Evolutionary conservation across 92 coral and sea anemone species (phyloP), one percentile per base, ranked within the genome.

Genomic region (Scolanthus callimorphus): DNA sequence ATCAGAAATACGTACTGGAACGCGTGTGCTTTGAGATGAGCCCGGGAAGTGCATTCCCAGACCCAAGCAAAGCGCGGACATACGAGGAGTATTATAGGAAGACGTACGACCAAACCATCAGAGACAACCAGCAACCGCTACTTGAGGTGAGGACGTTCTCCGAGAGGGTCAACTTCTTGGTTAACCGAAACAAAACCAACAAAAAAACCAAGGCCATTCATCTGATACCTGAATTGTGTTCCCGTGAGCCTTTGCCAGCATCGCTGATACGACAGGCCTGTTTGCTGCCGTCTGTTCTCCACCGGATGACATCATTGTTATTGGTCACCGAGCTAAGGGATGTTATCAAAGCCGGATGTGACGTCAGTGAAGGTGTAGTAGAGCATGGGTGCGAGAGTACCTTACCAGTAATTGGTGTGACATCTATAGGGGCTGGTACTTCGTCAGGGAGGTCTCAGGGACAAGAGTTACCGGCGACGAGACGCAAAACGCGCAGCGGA

Each of bases 181-280:
- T 71, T 20, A 51, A 83, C 69, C 62, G 95, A 44, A 71, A 87
- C 44, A 70, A 57, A 10, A 20, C 38, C 11, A 64, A 57, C 17
- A 39, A 51, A 11, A 65, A 49, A 30, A 68, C 25, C 31, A 50
- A 69, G 68, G 67, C 38, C 2, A 77, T 77, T 30, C 67, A 29
- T 27, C 74, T 94, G 17, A 66, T 84, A 27, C 99, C 97, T 0
- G 96, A 94, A 46, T 50, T 74, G 41, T 89, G 92, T 51, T 9
- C 49, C 39, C 57, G 65, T 29, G 39, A 43, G 6, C 74, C 78
- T 2, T 24, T 80, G 29, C 74, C 90, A 8, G 85, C 88, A 0
- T 57, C 83, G 11, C 41, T 89, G 11, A 61, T 86, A 0, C 52
- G 78, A 17, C 85, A 66, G 26, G 78, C 99, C 3, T 48, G 59